Evolutionary conservation across 1,140 invertebrate species (phyloP).

Genomic region (Tigriopus japonicus): DNA sequence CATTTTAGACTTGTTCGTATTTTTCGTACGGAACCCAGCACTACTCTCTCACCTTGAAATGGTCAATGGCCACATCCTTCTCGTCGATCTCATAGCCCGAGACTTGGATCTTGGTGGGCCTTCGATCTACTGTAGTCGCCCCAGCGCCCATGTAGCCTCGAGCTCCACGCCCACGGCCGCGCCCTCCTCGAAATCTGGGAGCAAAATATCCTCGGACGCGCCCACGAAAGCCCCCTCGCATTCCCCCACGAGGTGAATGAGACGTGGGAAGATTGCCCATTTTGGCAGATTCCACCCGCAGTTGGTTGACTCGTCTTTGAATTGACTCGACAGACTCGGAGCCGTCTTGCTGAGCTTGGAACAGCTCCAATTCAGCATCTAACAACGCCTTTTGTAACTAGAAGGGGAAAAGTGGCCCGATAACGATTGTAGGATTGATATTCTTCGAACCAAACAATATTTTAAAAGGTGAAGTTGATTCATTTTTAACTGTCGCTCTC

Average conservation of each 20-base stretch:
- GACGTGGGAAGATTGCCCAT: constrained; percentile 23
- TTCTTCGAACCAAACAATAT: too few species aligned
- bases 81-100: constrained; percentile 53
- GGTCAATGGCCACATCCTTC: constrained; percentile 42
- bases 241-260: constrained; percentile 15
- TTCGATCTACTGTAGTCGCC: constrained; percentile 49
- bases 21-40: too few species aligned
- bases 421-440: too few species aligned
- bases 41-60: constrained; percentile 39
- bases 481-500: too few species aligned
- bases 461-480: too few species aligned
- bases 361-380: constrained; percentile 68
- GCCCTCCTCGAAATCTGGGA: background rate
- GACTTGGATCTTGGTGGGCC: constrained; percentile 54
- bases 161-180: constrained; percentile 15
- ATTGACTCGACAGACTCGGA: constrained; percentile 46
- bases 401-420: too few species aligned
- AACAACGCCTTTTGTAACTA: constrained; percentile 59
- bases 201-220: background rate
- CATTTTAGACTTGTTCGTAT: too few species aligned
- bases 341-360: constrained; percentile 57
- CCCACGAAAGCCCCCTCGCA: constrained; percentile 9
- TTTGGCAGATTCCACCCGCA: constrained; percentile 18
- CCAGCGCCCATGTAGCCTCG: constrained; percentile 22
- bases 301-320: constrained; percentile 33